Evolutionary conservation across 2,888 invertebrate genomes (phyloP), one percentile per base, ranked within the genome.

Genomic region (Lasioglossum zephyrum): DNA sequence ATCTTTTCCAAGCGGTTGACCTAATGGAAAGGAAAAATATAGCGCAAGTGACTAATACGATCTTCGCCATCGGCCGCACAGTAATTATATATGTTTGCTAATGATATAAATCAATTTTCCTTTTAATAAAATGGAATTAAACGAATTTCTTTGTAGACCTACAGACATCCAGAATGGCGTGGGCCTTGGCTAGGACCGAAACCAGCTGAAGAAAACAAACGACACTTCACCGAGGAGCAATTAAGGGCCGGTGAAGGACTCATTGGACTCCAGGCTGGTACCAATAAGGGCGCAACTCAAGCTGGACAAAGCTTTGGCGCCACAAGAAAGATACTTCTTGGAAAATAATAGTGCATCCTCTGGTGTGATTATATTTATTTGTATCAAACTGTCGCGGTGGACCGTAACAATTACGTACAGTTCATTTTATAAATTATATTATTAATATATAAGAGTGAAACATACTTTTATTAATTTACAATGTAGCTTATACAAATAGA

Each of bases 1-100:
- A 99, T 94, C 96, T 98, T 18, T 99, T 99, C 96, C 98, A 98
- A 95, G 98, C 99, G 1, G 98, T 98, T 0, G 99, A 99, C 93
- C 96, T 99, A 47, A 98, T 98, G 96, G 99, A 99, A 95, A 97
- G 96, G 93, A 98, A 98, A 95, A 99, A 99, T 95, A 98, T 99
- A 89, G 97, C 97, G 57, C 96, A 98, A 82, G 99, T 99, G 74
- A 98, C 99, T 77, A 97, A 97, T 92, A 98, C 98, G 77, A 97
- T 99, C 92, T 98, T 98, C 93, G 98, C 99, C 26, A 96, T 99
- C 89, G 99, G 98, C 83, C 97, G 98, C 93, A 97, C 98, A 95
- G 98, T 97, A 95, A 95, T 76, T 79, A 22, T 18, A 22, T 18
- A 66, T 69, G 47, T 70, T 39, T 8, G n/a, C 36, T 63, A 41